These are phyloP conservation scores for Edolisoma coerulescens DNA, from an alignment of 2,113 vertebrate genomes.

Conservation along the genomic window DNA sequence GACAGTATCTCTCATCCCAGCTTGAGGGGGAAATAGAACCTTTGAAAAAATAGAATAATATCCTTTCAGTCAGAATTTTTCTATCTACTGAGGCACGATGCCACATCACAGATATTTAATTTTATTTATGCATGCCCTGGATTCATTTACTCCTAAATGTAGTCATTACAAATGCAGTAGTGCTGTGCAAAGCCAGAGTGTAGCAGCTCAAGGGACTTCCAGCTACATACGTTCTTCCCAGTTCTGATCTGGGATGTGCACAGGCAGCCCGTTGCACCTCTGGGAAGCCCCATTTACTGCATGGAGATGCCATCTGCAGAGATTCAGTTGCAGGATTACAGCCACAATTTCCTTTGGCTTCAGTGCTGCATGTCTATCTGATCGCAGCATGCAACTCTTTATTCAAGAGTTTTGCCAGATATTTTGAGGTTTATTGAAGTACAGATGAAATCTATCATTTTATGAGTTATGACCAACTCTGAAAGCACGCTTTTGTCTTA, in stretches of 20 bases:
- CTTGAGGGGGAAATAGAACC: not conserved
- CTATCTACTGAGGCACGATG: not conserved
- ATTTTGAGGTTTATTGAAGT: conserved; percentile 6
- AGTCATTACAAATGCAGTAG: not conserved
- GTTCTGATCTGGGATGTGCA: not conserved
- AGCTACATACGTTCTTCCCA: not conserved
- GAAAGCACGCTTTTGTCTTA: not conserved
- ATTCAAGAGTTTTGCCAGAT: conserved; percentile 20
- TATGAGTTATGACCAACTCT: not conserved
- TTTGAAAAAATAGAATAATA: not conserved
- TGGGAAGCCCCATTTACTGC: conserved; percentile 29
- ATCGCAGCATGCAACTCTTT: not conserved
- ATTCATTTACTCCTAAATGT: conserved; percentile 11
- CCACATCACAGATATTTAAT: conserved; percentile 2
- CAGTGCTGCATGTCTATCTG: not conserved
- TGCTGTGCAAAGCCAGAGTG: not conserved
- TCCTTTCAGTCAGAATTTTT: not conserved
- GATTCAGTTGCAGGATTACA: conserved; percentile 45
- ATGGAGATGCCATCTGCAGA: conserved; percentile 39
- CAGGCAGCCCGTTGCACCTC: not conserved
- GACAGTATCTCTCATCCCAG: not conserved
- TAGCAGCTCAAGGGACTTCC: not conserved
- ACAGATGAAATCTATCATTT: not conserved
- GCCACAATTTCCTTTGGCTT: conserved; percentile 48
- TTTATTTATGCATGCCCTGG: conserved; percentile 17